A percentile compares a stretch with the other conserved stretches of the same genome.
phyloP scores from a whole-genome alignment of 2,797 vertebrate species.

The Gouania willdenowi region DNA sequence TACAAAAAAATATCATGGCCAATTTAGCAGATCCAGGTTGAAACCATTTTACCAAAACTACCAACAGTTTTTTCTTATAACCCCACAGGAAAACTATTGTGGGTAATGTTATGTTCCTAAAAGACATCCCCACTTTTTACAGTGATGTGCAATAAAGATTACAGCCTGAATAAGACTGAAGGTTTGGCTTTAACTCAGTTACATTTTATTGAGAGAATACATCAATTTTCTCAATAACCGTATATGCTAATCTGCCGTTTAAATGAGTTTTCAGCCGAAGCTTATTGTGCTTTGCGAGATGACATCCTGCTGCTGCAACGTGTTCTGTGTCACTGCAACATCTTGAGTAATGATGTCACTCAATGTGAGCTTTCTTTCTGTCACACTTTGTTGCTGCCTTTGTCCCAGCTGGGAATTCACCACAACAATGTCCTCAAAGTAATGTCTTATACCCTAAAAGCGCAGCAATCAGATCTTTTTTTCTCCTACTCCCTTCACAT shows the following conservation, averaged over 20 bases:
- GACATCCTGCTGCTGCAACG: not conserved
- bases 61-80: too few relatives aligned
- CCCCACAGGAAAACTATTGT: too few relatives aligned
- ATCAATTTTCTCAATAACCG: not conserved
- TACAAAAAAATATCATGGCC: too few relatives aligned
- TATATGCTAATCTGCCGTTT: not conserved
- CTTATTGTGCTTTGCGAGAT: not conserved
- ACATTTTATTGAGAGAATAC: not conserved
- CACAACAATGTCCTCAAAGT: conserved; percentile 19
- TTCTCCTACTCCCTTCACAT: not conserved
- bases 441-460: conserved; percentile 47
- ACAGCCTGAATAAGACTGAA: too few relatives aligned
- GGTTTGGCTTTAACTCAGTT: not conserved
- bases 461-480: conserved; percentile 41
- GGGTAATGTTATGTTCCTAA: too few relatives aligned
- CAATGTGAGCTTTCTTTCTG: conserved; percentile 14
- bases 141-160: too few relatives aligned
- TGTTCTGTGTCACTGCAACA: not conserved
- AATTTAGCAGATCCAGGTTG: too few relatives aligned
- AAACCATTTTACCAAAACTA: too few relatives aligned
- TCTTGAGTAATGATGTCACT: conserved; percentile 3
- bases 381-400: conserved; percentile 13
- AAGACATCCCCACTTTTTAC: too few relatives aligned
- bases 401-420: conserved; percentile 30
- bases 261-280: not conserved